Evolutionary conservation across 2,888 invertebrate genomes (phyloP).

Genomic region (Tubulanus polymorphus): DNA sequence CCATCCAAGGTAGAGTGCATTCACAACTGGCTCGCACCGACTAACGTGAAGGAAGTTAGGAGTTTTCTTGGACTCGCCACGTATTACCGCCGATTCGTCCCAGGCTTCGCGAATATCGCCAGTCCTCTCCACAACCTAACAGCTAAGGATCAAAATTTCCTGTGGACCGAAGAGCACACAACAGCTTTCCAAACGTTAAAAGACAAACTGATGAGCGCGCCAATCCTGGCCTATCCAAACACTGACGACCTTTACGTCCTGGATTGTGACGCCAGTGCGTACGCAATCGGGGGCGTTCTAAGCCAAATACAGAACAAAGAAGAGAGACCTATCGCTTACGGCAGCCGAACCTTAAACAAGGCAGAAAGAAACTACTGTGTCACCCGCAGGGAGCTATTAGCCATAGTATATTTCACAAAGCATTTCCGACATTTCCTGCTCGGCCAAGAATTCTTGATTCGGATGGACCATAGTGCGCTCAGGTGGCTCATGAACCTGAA

Average conservation of each 20-base stretch:
- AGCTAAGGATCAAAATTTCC: slow-evolving; percentile 2
- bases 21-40: slow-evolving; percentile 18
- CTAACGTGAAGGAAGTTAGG: slow-evolving; percentile 11
- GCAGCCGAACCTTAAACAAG: background rate
- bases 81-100: slow-evolving; percentile 20
- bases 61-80: slow-evolving; percentile 19
- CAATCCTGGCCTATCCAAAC: slow-evolving; percentile 14
- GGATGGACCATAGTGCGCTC: slow-evolving; percentile 16
- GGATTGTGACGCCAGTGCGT: slow-evolving; percentile 13
- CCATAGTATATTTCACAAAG: background rate
- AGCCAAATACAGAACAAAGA: slow-evolving; percentile 1
- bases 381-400: slow-evolving; percentile 1
- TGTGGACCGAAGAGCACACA: slow-evolving; percentile 15
- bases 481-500: slow-evolving; percentile 19
- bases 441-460: slow-evolving; percentile 12
- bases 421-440: slow-evolving; percentile 3
- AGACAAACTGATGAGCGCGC: background rate
- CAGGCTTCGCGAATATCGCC: slow-evolving; percentile 19
- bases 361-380: slow-evolving; percentile 12
- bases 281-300: slow-evolving; percentile 13
- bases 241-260: slow-evolving; percentile 4
- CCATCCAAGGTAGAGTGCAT: slow-evolving; percentile 17
- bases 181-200: slow-evolving; percentile 7
- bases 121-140: slow-evolving; percentile 16
- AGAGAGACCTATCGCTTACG: background rate